Evolutionary conservation across 1,140 invertebrate genomes (phyloP).

Genomic region (Liolophura sinensis): DNA sequence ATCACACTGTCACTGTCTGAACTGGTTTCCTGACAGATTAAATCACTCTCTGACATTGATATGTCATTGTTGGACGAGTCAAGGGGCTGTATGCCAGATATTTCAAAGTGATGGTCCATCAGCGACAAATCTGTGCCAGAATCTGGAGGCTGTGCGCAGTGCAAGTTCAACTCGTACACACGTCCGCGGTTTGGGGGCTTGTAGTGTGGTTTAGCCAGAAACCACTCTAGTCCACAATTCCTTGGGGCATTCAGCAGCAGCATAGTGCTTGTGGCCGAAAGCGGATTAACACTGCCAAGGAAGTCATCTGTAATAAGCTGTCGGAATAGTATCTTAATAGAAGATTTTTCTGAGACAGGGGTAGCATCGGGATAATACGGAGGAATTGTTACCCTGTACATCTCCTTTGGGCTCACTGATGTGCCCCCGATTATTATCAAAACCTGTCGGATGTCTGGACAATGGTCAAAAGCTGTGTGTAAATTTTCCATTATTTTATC

Average conservation of each 20-base stretch:
- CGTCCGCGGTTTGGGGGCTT: slow-evolving; percentile 26
- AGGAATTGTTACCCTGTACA: slow-evolving; percentile 39
- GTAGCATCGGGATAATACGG: slow-evolving; percentile 39
- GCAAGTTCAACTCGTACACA: slow-evolving; percentile 26
- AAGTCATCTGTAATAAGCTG: slow-evolving; percentile 40
- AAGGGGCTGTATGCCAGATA: slow-evolving; percentile 42
- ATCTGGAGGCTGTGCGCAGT: slow-evolving; percentile 18
- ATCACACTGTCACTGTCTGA: not conserved
- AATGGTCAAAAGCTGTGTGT: slow-evolving; percentile 35
- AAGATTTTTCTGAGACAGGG: slow-evolving; percentile 27
- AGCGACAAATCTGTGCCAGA: slow-evolving; percentile 26
- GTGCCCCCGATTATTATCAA: slow-evolving; percentile 40
- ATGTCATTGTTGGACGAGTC: slow-evolving; percentile 16
- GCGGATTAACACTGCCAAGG: slow-evolving; percentile 21
- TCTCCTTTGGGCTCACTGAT: slow-evolving; percentile 44
- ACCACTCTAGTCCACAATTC: slow-evolving; percentile 27
- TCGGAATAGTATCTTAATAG: slow-evolving; percentile 32
- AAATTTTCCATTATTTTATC: slow-evolving; percentile 33
- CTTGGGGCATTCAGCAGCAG: slow-evolving; percentile 34
- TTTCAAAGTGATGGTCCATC: slow-evolving; percentile 29
- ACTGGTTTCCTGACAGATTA: not conserved
- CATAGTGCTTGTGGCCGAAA: slow-evolving; percentile 30
- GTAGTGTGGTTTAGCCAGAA: slow-evolving; percentile 37
- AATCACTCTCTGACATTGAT: slow-evolving; percentile 3
- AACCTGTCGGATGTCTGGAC: slow-evolving; percentile 39